Percentiles rank a stretch among this genome's conserved stretches.
Evolutionary conservation across 2,113 vertebrate species (phyloP).

Genomic region (Aythya baeri): DNA sequence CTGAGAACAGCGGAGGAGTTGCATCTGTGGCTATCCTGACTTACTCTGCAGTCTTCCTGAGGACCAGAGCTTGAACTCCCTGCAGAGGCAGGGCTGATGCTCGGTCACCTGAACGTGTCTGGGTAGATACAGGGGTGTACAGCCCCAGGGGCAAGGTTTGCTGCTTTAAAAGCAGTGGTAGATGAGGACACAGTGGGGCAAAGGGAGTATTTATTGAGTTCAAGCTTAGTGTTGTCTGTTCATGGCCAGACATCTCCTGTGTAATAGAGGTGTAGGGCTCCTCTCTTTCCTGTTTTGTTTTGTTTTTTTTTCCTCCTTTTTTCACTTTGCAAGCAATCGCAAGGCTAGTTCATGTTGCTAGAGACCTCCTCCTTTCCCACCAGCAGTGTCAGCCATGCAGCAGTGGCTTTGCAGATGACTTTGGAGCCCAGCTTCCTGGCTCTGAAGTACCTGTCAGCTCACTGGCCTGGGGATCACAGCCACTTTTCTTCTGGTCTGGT

Average conservation of each 20-base stretch:
- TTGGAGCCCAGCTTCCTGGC: background rate
- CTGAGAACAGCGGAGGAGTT: background rate
- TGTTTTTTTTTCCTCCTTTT: no score
- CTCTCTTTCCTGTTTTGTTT: no score
- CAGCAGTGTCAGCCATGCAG: background rate
- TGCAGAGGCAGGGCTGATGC: background rate
- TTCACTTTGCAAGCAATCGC: background rate
- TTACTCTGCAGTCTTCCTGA: background rate
- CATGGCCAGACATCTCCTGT: background rate
- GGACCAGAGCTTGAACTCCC: background rate
- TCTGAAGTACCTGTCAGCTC: background rate
- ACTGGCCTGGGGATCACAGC: background rate
- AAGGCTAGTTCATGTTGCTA: background rate
- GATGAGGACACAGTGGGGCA: background rate
- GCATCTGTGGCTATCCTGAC: background rate
- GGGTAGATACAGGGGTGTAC: fast-evolving
- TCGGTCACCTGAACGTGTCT: background rate
- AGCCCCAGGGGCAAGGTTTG: background rate
- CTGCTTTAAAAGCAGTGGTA: background rate
- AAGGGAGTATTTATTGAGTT: background rate
- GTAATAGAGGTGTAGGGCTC: background rate
- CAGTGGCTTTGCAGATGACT: background rate
- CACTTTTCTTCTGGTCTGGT: background rate
- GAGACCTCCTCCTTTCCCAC: background rate
- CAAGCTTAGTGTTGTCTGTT: background rate